phyloP scores from a whole-genome alignment of 2,888 invertebrate genomes.

The Harmothoe impar region DNA sequence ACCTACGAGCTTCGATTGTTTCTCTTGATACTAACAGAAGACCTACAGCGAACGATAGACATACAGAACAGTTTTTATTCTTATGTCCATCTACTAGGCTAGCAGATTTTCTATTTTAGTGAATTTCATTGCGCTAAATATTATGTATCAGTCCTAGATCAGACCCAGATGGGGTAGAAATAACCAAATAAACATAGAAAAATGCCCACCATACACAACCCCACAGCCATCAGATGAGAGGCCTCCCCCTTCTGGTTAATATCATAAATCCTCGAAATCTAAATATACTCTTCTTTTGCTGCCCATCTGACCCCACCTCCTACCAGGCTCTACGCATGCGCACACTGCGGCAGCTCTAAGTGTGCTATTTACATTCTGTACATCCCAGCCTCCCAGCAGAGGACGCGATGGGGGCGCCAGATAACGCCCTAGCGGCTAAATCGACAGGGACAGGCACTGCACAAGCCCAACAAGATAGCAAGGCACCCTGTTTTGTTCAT shows the following conservation, averaged over 20 bases:
- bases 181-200: not conserved
- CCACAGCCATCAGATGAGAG: not conserved
- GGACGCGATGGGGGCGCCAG: constrained; percentile 40
- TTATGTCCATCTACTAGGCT: too few relatives aligned
- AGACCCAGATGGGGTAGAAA: not conserved
- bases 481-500: not conserved
- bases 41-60: too few relatives aligned
- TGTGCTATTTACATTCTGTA: constrained; percentile 31
- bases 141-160: too few relatives aligned
- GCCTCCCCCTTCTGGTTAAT: not conserved
- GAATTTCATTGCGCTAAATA: too few relatives aligned
- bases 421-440: constrained; percentile 49
- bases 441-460: constrained; percentile 39
- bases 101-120: too few relatives aligned
- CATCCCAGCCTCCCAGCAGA: not conserved
- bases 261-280: not conserved
- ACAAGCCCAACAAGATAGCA: constrained; percentile 39
- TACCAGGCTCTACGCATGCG: not conserved
- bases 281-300: not conserved
- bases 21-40: too few relatives aligned
- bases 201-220: not conserved
- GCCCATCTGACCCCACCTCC: not conserved
- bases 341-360: constrained; percentile 11
- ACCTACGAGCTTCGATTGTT: too few relatives aligned
- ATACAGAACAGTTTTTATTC: too few relatives aligned